Percentiles rank a stretch among this genome's conserved stretches.
phyloP scores from a whole-genome alignment of 2,888 invertebrate genomes.

The Adelognathus sp. region DNA sequence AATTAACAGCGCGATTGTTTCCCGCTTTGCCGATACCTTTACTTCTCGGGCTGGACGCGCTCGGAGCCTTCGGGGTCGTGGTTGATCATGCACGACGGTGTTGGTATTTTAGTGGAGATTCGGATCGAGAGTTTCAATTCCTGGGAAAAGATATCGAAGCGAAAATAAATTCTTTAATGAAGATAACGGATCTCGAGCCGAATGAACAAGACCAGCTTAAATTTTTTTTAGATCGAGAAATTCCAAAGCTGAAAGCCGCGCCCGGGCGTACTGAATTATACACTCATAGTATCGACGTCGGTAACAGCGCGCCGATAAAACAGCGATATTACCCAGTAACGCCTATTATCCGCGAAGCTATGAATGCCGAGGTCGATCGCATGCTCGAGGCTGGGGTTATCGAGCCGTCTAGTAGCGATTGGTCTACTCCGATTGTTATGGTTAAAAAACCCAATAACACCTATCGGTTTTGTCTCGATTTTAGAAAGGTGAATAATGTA shows the following conservation, averaged over 20 bases:
- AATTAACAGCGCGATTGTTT: background rate
- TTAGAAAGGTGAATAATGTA: constrained; percentile 50
- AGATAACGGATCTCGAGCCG: background rate
- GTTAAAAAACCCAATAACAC: constrained; percentile 46
- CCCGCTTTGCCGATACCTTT: constrained; percentile 8
- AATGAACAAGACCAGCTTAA: background rate
- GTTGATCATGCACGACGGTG: background rate
- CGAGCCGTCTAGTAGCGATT: background rate
- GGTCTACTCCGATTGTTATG: constrained; percentile 39
- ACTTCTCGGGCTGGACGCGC: background rate
- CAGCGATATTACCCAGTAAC: constrained; percentile 17
- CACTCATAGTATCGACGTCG: background rate
- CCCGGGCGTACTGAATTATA: background rate
- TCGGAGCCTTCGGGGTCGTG: background rate
- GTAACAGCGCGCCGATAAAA: constrained; percentile 1
- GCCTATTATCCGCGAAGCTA: background rate
- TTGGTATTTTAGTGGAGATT: background rate
- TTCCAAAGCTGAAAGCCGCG: background rate
- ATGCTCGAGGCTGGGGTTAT: background rate
- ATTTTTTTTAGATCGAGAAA: background rate
- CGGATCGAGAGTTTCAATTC: background rate
- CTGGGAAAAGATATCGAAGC: background rate
- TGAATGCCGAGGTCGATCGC: background rate
- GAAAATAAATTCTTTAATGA: too few relatives aligned
- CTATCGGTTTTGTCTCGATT: constrained; percentile 55